Evolutionary conservation across 2,888 invertebrate species (phyloP), one percentile per base, ranked within the genome.

Genomic region (Coenonympha glycerion): DNA sequence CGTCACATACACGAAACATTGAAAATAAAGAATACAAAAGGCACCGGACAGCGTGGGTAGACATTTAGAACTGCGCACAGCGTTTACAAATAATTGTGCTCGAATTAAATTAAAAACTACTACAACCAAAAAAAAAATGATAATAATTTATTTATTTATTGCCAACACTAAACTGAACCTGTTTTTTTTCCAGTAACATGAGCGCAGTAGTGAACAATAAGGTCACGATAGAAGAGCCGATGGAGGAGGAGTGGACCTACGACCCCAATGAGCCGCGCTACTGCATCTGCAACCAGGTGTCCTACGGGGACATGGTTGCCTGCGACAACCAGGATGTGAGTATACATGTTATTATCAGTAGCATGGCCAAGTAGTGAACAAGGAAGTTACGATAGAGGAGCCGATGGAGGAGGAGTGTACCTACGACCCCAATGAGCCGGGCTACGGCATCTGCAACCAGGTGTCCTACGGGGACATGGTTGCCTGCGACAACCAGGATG

Each of bases 401-500:
- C 84, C 85, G 0, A 74, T 90, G 57, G 92, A 93, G 66, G 91
- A 92, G 6, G 96, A 96, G 73, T 97, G 97, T 96, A 92, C 93
- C 0, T 95, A 94, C 66, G 98, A 98, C 85, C 97, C 98, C 1
- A 97, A 98, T 80, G 99, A 98, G 79, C 98, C 97, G 0, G 79
- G 88, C 42, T 98, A 98, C 82, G 98, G 98, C 78, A 91, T 97
- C 64, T 98, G 98, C 82, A 97, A 98, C 84, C 97, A 98, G 82
- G 96, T 98, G 15, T 97, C 97, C 0, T 98, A 98, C 70, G 98
- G 98, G 1, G 97, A 97, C 75, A 99, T 99, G 99, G 98, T 99
- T 34, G 99, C 98, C 55, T 99, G 99, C 86, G 99, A 99, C 86
- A 98, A 98, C 79, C 94, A 95, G 77, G 95, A 96, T 72, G 96